Evolutionary conservation across 2,113 vertebrate genomes (phyloP), one percentile per base, ranked within the genome.

Genomic region (Gopherus evgoodei): DNA sequence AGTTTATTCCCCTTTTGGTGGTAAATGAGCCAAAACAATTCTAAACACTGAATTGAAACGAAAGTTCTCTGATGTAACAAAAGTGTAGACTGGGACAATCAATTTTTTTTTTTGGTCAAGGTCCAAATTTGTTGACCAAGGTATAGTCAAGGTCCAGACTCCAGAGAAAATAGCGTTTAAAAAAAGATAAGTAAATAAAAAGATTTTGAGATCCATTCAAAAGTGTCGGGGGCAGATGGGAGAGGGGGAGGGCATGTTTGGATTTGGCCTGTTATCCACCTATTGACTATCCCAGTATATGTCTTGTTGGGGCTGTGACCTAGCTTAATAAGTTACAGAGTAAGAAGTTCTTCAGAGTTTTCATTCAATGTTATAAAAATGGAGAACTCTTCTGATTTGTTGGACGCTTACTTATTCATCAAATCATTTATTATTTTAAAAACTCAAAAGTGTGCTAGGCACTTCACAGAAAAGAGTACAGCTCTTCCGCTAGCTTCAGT

Each of bases 11-110:
- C 22, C 12, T 78, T 93, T 86, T 95, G 86, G 84, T 86, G 53
- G 75, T 95, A 92, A 91, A 89, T 94, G 86, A 95, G 79, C 92
- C n/a, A 84, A 91, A 96, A 84, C 8, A 3, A 29, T 92, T 94
- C 85, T 88, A 84, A 92, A 59, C 7, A 50, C 79, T 65, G 53
- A 5, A 85, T 95, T 80, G 85, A 93, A 47, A 85, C 31, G 0
- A 2, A 93, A 90, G 76, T 19, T 80, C 80, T 81, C 76, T 53
- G 79, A 83, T 95, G 93, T 83, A 81, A 94, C 94, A 42, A 87
- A 52, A 83, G 65, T 38, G n/a, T 38, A 72, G n/a, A 22, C n/a
- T 31, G 57, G 57, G 27, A 6, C 31, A 62, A 12, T 62, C 57
- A 6, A 14, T 31, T 62, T 12, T 29, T 31, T 59, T 59, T 62